Evolutionary conservation across 1,140 invertebrate genomes (phyloP), one percentile per base, ranked within the genome.

Genomic region (Diorhabda carinulata): DNA sequence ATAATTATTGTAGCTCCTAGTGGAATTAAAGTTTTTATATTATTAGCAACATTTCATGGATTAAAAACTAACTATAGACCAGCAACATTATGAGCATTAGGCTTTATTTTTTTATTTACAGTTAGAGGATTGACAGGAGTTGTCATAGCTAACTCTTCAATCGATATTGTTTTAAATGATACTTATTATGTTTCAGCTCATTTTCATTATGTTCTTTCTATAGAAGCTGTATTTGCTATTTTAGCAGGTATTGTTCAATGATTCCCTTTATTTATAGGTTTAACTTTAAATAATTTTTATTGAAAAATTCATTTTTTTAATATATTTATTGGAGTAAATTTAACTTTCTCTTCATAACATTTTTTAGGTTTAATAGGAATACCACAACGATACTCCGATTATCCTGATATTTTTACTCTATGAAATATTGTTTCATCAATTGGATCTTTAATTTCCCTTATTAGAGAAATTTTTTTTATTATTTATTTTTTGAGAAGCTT

Each of bases 161-260:
- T 91, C 79, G 89, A 92, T 87, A 85, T 89, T 82, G 78, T 86
- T 74, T 69, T 91, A 43, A 89, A 91, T 84, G 88, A 91, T 80
- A 91, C 88, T 41, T 92, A 91, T 81, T 92, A 90, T 86, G 89
- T 91, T 59, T 89, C 91, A 64, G 88, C 86, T 62, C 89, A 92
- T 81, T 92, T 92, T 78, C 89, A 92, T 80, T 91, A 88, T 82
- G 84, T 88, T 61, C 72, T 88, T 74, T 88, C 86, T 25, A 87
- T 88, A 82, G 86, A 86, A 74, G 87, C 89, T 8, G 86, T 91
- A 78, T 91, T 91, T 85, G 84, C 87, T 62, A 88, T 90, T 85
- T 84, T 91, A 82, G 85, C 78, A 64, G 87, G 88, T 72, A 84
- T 91, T 82, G 82, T 86, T 80, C 81, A 86, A 73, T 92, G 88